Evolutionary conservation across 2,888 invertebrate species (phyloP).

Genomic region (Choristoneura rosaceana): DNA sequence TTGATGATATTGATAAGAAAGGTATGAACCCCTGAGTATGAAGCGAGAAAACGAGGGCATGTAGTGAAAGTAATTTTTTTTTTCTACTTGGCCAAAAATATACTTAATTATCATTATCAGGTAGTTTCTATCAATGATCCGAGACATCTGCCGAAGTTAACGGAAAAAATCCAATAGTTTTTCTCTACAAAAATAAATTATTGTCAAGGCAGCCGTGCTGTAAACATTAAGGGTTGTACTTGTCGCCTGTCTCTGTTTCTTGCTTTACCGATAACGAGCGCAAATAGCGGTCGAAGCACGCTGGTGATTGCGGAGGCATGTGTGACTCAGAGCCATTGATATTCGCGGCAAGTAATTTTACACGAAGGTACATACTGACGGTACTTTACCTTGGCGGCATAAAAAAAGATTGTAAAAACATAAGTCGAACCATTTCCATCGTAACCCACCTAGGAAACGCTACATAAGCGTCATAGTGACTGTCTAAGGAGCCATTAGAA

Average conservation of each 20-base stretch:
- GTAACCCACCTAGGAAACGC: no score
- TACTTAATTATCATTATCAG: no score
- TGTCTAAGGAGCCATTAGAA: no score
- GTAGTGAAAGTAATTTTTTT: no score
- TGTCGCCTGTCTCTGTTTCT: constrained; percentile 9
- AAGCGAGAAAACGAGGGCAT: no score
- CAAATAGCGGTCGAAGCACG: constrained; percentile 47
- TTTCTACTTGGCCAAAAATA: no score
- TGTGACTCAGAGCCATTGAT: constrained; percentile 68
- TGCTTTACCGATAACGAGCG: constrained; percentile 42
- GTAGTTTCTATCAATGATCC: no score
- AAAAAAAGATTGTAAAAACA: no score
- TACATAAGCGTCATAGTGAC: no score
- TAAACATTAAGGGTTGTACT: background rate
- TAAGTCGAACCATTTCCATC: no score
- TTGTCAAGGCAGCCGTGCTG: constrained; percentile 9
- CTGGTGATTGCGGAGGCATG: constrained; percentile 62
- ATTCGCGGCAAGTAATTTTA: constrained; percentile 55
- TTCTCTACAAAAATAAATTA: background rate
- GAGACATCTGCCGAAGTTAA: no score
- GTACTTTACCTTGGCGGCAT: background rate
- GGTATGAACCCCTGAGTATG: no score
- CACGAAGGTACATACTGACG: background rate
- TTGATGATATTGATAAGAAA: background rate
- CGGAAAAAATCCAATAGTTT: background rate